A percentile compares a stretch with the other conserved stretches of the same genome.
phyloP scores from a whole-genome alignment of 2,797 vertebrate species.

The Ctenochaetus hawaiiensis region DNA sequence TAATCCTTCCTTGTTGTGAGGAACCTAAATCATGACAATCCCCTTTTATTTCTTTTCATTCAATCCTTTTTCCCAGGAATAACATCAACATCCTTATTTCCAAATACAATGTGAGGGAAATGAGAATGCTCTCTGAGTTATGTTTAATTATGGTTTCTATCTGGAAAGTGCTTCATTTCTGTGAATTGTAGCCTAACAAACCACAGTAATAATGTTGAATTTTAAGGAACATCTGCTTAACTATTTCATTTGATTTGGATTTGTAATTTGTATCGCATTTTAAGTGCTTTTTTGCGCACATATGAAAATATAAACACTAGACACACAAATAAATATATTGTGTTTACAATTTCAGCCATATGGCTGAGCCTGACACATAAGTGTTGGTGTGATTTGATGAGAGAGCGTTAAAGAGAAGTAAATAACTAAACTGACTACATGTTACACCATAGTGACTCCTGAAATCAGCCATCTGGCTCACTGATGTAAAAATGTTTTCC shows the following conservation, averaged over 20 bases:
- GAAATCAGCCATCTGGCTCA: conserved; percentile 8
- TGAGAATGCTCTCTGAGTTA: background rate
- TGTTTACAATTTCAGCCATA: background rate
- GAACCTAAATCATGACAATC: background rate
- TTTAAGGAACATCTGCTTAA: background rate
- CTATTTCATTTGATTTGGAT: background rate
- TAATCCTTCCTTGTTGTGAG: background rate
- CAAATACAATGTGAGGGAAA: background rate
- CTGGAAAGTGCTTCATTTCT: too few relatives aligned
- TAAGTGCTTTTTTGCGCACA: background rate
- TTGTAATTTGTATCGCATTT: background rate
- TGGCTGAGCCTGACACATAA: background rate
- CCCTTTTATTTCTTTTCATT: background rate
- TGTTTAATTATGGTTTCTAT: too few relatives aligned
- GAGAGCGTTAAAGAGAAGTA: background rate
- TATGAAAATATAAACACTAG: background rate
- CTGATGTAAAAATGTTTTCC: background rate
- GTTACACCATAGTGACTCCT: background rate
- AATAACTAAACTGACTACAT: background rate
- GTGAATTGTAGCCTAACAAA: too few relatives aligned
- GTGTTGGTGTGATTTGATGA: background rate
- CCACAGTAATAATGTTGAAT: background rate
- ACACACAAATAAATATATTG: background rate
- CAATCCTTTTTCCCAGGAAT: background rate
- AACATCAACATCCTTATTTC: background rate